A percentile compares a stretch with the other conserved stretches of the same genome.
Conservation (phyloP, 2,797 vertebrate genomes). For the Artibeus lituratus region DNA sequence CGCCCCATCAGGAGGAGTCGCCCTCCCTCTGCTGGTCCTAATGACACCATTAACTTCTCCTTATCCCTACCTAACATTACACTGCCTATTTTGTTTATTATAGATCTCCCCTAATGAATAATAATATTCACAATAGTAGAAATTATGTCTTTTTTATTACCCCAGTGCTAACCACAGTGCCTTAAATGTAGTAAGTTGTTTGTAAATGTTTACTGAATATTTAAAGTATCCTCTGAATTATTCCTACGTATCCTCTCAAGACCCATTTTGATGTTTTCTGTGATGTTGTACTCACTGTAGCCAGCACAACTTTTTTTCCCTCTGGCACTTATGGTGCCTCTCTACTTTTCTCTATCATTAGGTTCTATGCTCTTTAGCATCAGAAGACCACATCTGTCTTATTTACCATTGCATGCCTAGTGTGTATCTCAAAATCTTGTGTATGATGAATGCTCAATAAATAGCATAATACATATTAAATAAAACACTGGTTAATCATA, state of each 20-base stretch:
- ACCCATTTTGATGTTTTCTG: background rate
- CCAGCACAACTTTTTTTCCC: background rate
- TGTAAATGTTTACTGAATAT: background rate
- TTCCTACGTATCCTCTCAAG: background rate
- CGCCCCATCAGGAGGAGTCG: fast-evolving
- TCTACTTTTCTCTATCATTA: background rate
- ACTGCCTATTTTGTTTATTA: background rate
- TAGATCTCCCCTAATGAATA: background rate
- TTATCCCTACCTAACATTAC: background rate
- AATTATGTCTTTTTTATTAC: background rate
- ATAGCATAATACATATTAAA: background rate
- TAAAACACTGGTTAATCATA: background rate
- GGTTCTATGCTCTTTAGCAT: background rate
- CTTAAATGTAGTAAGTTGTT: background rate
- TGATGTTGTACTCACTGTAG: background rate
- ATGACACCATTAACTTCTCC: background rate
- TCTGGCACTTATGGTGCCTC: fast-evolving
- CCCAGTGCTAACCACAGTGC: background rate
- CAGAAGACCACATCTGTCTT: background rate
- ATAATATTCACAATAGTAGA: background rate
- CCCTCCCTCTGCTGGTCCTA: background rate
- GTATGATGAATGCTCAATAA: background rate
- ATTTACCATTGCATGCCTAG: background rate
- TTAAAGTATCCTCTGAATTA: background rate
- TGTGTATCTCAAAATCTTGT: background rate